A percentile compares a stretch with the other conserved stretches of the same genome.
phyloP scores from a whole-genome alignment of 30 jellyfish, hydroid and myxozoan species.

The Catostylus mosaicus region DNA sequence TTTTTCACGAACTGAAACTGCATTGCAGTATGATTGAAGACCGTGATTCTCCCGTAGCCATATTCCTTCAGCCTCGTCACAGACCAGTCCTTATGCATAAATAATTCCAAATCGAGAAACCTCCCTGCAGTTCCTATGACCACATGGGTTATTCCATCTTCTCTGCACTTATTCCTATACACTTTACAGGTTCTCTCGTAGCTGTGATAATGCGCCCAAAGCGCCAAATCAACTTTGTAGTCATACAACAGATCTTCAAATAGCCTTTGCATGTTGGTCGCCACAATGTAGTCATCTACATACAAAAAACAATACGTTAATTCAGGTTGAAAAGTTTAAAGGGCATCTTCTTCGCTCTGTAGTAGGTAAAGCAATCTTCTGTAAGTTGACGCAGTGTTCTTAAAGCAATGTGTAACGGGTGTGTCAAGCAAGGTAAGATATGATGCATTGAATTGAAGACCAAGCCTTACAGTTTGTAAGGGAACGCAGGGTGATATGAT shows the following conservation, averaged over 20 bases:
- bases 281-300: slow-evolving; percentile 75
- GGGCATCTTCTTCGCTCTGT: too few species aligned
- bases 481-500: too few species aligned
- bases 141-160: slow-evolving; percentile 81
- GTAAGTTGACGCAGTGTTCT: too few species aligned
- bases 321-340: too few species aligned
- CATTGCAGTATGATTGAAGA: slow-evolving; percentile 69
- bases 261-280: slow-evolving; percentile 85
- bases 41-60: slow-evolving; percentile 82
- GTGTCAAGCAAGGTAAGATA: too few species aligned
- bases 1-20: slow-evolving; percentile 64
- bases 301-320: too few species aligned
- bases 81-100: slow-evolving; percentile 75
- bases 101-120: slow-evolving; percentile 63
- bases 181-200: slow-evolving; percentile 92
- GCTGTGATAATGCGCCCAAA: slow-evolving; percentile 90
- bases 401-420: too few species aligned
- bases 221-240: slow-evolving; percentile 79
- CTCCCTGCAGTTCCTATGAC: slow-evolving; percentile 90
- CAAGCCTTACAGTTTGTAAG: too few species aligned
- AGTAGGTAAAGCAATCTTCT: too few species aligned
- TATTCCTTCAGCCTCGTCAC: slow-evolving; percentile 61
- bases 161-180: slow-evolving; percentile 69
- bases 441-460: too few species aligned
- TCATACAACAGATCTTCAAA: slow-evolving; percentile 76